Conservation (phyloP, 1,140 invertebrate species). For the Potamilus streckersoni region DNA sequence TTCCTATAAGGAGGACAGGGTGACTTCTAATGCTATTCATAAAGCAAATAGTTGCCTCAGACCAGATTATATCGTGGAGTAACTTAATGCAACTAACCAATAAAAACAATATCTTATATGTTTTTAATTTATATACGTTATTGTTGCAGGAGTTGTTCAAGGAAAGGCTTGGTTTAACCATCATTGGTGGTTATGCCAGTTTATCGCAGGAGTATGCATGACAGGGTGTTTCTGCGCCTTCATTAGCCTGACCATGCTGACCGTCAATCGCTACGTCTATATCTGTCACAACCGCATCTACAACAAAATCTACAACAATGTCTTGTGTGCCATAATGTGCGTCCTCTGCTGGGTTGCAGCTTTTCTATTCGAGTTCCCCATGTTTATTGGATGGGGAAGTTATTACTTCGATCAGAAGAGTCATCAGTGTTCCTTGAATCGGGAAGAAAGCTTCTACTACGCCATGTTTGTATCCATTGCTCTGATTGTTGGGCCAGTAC, state of each 20-base stretch:
- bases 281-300: conserved; percentile 54
- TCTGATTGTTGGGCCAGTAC: conserved; percentile 48
- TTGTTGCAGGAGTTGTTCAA: conserved; percentile 54
- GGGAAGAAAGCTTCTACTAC: conserved; percentile 56
- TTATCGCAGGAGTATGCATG: conserved; percentile 57
- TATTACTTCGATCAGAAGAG: conserved; percentile 60
- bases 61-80: too few species aligned
- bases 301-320: conserved; percentile 41
- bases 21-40: too few species aligned
- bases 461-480: conserved; percentile 53
- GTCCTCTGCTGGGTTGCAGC: conserved; percentile 49
- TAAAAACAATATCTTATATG: too few species aligned
- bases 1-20: too few species aligned
- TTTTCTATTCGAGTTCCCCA: conserved; percentile 58
- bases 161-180: conserved; percentile 58
- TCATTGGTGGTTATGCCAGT: conserved; percentile 48
- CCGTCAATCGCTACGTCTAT: conserved; percentile 59
- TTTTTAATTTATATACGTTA: background rate
- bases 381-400: conserved; percentile 61
- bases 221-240: conserved; percentile 64
- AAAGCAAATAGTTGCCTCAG: too few species aligned
- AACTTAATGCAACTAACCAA: too few species aligned
- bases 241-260: conserved; percentile 55
- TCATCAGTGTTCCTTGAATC: conserved; percentile 60
- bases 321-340: conserved; percentile 39